These are phyloP conservation scores for Dicycla oo DNA, from an alignment of 2,888 invertebrate genomes.

Conservation along the genomic window DNA sequence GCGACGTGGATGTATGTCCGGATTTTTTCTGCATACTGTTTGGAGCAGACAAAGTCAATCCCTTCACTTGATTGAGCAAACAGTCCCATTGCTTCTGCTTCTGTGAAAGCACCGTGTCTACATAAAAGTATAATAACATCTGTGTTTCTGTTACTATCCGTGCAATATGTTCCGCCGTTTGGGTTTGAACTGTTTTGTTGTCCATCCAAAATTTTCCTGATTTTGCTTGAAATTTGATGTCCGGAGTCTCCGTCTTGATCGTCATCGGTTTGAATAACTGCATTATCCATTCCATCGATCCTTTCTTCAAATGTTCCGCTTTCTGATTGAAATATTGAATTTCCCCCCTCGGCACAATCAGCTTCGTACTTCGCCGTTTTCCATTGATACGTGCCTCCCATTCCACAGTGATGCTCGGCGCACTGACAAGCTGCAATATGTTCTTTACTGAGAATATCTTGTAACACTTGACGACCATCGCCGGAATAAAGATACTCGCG, in stretches of 20 bases:
- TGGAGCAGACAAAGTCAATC: slow-evolving; percentile 7
- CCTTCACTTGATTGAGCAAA: slow-evolving; percentile 15
- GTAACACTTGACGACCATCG: slow-evolving; percentile 61
- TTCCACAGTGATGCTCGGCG: slow-evolving; percentile 25
- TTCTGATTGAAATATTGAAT: no score
- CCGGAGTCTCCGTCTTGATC: background rate
- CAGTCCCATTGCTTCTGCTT: background rate
- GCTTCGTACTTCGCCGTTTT: no score
- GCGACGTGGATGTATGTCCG: background rate
- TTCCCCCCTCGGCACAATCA: no score
- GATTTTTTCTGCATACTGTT: background rate
- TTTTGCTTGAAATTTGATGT: slow-evolving; percentile 32
- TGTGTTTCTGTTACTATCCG: background rate
- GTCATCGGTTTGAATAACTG: no score
- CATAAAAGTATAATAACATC: slow-evolving; percentile 12
- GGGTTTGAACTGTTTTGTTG: background rate
- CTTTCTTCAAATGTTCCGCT: no score
- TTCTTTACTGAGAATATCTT: slow-evolving; percentile 39
- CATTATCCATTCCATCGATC: no score
- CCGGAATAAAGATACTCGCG: slow-evolving; percentile 65
- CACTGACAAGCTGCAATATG: slow-evolving; percentile 42
- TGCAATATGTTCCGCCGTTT: no score
- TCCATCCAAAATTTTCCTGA: slow-evolving; percentile 28
- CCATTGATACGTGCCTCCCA: slow-evolving; percentile 9
- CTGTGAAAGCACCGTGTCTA: slow-evolving; percentile 17